These are phyloP conservation scores for Brachionus rubens DNA, from an alignment of 1,140 invertebrate species.

Conservation along the genomic window DNA sequence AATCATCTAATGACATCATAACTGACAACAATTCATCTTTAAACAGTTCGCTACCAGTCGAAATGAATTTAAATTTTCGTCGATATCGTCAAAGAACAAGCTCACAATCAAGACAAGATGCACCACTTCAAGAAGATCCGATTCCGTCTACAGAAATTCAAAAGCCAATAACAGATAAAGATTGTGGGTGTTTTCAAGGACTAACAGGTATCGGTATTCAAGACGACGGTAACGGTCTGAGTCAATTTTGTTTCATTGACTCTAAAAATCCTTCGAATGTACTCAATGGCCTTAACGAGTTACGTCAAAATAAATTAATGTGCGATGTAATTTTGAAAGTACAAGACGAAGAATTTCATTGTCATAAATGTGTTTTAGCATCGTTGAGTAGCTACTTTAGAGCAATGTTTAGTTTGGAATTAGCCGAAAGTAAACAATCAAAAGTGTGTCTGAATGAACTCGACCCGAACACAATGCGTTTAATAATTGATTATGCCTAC, in stretches of 20 bases:
- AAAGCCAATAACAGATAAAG: no score
- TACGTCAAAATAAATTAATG: conserved; percentile 61
- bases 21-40: not conserved
- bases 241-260: conserved; percentile 51
- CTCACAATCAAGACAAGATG: not conserved
- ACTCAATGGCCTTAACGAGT: conserved; percentile 63
- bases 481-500: conserved; percentile 65
- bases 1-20: not conserved
- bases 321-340: conserved; percentile 63
- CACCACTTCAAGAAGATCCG: not conserved
- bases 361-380: conserved; percentile 63
- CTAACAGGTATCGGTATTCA: not conserved
- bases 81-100: not conserved
- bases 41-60: not conserved
- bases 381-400: conserved; percentile 64
- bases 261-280: conserved; percentile 53
- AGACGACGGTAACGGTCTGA: conserved; percentile 48
- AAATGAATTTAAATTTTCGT: not conserved
- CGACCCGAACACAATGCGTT: conserved; percentile 61
- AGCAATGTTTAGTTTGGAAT: conserved; percentile 62
- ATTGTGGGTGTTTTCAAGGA: conserved; percentile 22
- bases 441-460: conserved; percentile 63
- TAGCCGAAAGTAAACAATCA: conserved; percentile 61
- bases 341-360: conserved; percentile 60
- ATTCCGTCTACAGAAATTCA: not conserved